Base-by-base conservation (phyloP, 2,797 vertebrate genomes). In the Microcaecilia unicolor region DNA sequence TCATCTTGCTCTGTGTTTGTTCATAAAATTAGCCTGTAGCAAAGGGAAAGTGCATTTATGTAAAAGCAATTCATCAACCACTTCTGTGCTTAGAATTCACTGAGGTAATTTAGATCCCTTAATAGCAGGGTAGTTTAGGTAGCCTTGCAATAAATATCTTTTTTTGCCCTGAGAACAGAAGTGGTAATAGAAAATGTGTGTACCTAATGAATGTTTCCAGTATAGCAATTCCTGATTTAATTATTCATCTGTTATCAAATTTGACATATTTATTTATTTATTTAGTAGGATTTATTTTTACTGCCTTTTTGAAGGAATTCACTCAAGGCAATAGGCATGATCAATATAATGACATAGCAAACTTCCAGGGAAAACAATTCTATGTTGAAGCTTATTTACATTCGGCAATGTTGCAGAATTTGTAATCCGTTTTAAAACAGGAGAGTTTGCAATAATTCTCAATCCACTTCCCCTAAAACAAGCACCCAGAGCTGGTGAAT, bases 1-100 rank as follows among this genome's bases (percentile, higher is more conserved):
- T 57, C 76, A 42, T 59, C 73, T 64, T 61, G 42, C 64, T 72
- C 21, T 52, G 38, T 58, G 46, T 51, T 46, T 13, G 54, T 46
- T 48, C 16, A 56, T 54, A 77, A 71, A 80, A 83, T 79, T 73
- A 81, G 65, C 61, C 75, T 71, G 68, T 55, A 77, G 77, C 57
- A 72, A 76, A 75, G 43, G 62, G 58, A 81, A 81, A 71, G 76
- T 64, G 55, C 68, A 69, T 78, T 81, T 85, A 83, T 80, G 80
- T 76, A 84, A 83, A 82, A 76, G 78, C 74, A 80, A 85, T 85
- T 81, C 65, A 84, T 85, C 83, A 83, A 73, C 70, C 67, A 70
- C 80, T 83, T 76, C 76, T 82, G 83, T 70, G 80, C 78, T 76
- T 66, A 75, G 74, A 83, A 85, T 73, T 76, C 83, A 84, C 83